Evolutionary conservation across 2,888 invertebrate species (phyloP), one percentile per base, ranked within the genome.

Genomic region (Yponomeuta cagnagella): DNA sequence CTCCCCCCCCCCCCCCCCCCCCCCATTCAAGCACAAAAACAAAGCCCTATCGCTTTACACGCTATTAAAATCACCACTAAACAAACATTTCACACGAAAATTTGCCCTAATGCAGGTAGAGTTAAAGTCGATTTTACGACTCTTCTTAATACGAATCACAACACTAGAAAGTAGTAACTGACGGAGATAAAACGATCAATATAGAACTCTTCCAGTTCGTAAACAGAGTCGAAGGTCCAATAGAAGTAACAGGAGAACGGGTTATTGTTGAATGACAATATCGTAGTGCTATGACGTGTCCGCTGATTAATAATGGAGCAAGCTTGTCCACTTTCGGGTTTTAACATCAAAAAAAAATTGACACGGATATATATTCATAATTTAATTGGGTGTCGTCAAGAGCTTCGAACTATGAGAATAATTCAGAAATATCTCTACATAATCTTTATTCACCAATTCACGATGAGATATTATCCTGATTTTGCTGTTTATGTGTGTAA

Each of bases 261-360:
- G 89, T 87, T 87, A 82, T 87, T 87, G 88, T 86, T 87, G 87
- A 88, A 86, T 87, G 86, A 89, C 85, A 83, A 86, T 90, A 90
- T 91, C 88, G 85, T 85, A 86, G 86, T 91, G 90, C 91, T 91
- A 85, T 92, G 92, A 91, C 92, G 89, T 87, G 87, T 83, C 80
- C 74, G 83, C 87, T 90, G 92, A 92, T 91, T 90, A 91, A 90
- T 92, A 90, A 91, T 89, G 91, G 89, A 85, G 82, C 80, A 79
- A 80, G 83, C 85, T 81, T 89, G 91, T 89, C 82, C 85, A 82
- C 68, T 67, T 71, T 63, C 43, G 48, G 63, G 31, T 69, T 72
- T 70, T 66, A 58, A 58, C 3, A 58, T 15, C 12, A 58, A 58
- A 58, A 58, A 52, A 58, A 3, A 9, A 12, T 58, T 12, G 15